Conservation (phyloP, 2,888 invertebrate genomes). For the Idaea straminata region DNA sequence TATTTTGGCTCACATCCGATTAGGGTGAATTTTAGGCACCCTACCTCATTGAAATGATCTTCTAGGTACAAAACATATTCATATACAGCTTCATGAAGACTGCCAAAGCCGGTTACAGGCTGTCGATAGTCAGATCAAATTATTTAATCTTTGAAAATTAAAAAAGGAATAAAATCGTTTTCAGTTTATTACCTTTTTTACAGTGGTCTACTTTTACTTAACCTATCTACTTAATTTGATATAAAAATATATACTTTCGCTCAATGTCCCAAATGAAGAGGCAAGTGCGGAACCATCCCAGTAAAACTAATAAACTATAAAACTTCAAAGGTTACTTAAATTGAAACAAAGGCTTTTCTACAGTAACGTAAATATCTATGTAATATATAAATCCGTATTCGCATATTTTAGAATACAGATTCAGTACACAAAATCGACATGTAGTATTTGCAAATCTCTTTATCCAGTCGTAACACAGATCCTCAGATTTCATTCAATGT, state of each 20-base stretch:
- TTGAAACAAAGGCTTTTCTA: background rate
- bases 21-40: background rate
- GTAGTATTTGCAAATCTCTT: constrained; percentile 28
- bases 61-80: background rate
- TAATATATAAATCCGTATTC: constrained; percentile 9
- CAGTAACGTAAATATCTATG: background rate
- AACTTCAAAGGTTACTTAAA: background rate
- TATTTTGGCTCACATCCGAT: background rate
- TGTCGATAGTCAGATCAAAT: background rate
- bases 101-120: background rate
- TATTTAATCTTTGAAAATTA: background rate
- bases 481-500: constrained; percentile 20
- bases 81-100: background rate
- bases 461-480: constrained; percentile 20
- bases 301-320: too few species aligned
- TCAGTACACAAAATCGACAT: constrained; percentile 21
- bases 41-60: too few species aligned
- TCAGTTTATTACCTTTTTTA: background rate
- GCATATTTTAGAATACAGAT: constrained; percentile 22
- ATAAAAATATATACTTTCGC: too few species aligned
- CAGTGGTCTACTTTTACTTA: too few species aligned
- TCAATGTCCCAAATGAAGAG: too few species aligned
- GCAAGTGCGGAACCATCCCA: too few species aligned
- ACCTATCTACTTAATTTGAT: too few species aligned
- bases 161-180: background rate